These are phyloP conservation scores for Protophormia terraenovae DNA, from an alignment of 2,888 invertebrate genomes.

Conservation along the genomic window DNA sequence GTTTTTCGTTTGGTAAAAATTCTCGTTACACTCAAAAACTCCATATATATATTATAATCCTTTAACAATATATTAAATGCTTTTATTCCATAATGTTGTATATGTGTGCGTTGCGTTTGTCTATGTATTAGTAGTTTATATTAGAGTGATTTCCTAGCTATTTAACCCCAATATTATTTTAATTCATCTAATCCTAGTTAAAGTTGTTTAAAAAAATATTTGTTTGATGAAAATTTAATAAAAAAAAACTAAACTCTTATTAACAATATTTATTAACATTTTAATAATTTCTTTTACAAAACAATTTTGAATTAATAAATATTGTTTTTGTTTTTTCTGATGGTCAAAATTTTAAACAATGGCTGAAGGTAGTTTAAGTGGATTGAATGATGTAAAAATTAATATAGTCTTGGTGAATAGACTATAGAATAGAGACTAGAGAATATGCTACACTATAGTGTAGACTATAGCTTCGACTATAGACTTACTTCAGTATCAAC, in stretches of 20 bases:
- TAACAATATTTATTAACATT: not conserved
- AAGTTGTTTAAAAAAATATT: not conserved
- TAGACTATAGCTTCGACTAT: too few species aligned
- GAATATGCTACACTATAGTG: too few species aligned
- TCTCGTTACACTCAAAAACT: not conserved
- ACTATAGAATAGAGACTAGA: too few species aligned
- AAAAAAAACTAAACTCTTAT: not conserved
- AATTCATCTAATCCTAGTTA: not conserved
- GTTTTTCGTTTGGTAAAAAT: slow-evolving; percentile 10
- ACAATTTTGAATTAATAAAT: not conserved
- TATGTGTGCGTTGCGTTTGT: slow-evolving; percentile 38
- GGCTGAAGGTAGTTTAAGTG: not conserved
- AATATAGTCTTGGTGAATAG: too few species aligned
- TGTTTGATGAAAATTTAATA: not conserved
- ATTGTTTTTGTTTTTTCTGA: not conserved
- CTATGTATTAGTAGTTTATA: slow-evolving; percentile 38
- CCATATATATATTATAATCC: not conserved
- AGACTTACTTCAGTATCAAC: too few species aligned
- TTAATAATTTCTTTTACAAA: too few species aligned
- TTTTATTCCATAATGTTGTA: slow-evolving; percentile 41
- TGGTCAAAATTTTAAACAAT: not conserved
- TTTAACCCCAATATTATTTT: slow-evolving; percentile 1
- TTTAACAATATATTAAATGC: slow-evolving; percentile 12
- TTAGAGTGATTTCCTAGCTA: slow-evolving; percentile 32
- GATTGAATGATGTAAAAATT: too few species aligned